These are phyloP conservation scores for Drosophila rufa DNA, from an alignment of 1,140 invertebrate species.

Conservation along the genomic window DNA sequence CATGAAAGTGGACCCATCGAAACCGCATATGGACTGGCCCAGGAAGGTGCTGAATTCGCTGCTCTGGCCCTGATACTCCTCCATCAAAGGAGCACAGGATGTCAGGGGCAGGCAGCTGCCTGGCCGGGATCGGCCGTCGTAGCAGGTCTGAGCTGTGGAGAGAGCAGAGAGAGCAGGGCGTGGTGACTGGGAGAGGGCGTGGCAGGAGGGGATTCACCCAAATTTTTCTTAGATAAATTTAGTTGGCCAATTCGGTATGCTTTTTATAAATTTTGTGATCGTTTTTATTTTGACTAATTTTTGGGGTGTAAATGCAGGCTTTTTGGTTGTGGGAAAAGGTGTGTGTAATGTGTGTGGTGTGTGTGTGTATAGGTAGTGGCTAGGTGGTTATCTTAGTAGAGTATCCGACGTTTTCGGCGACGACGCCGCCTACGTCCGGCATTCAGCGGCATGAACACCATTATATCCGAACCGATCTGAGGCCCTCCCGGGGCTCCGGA, in stretches of 20 bases:
- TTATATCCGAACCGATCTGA: constrained; percentile 66
- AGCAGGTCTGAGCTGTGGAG: constrained; percentile 73
- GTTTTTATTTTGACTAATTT: constrained; percentile 49
- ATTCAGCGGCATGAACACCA: constrained; percentile 75
- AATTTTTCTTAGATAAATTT: constrained; percentile 12
- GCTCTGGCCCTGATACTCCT: constrained; percentile 77
- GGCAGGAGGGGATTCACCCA: not conserved
- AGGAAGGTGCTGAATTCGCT: constrained; percentile 84
- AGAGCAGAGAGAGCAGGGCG: constrained; percentile 23
- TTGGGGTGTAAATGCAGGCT: constrained; percentile 21
- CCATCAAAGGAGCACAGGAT: constrained; percentile 85
- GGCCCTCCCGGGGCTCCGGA: constrained; percentile 8
- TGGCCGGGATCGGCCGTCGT: constrained; percentile 74
- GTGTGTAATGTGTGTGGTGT: not conserved
- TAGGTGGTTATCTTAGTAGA: constrained; percentile 19
- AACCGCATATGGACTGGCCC: constrained; percentile 86
- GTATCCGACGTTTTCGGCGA: constrained; percentile 53
- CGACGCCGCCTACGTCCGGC: constrained; percentile 53
- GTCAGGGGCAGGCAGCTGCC: constrained; percentile 86
- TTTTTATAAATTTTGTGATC: constrained; percentile 34
- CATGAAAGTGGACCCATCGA: constrained; percentile 85
- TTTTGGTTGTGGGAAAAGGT: constrained; percentile 7
- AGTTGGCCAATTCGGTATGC: constrained; percentile 44
- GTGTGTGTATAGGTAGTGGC: constrained; percentile 6
- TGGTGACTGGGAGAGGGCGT: constrained; percentile 25